These are phyloP conservation scores for Apis cerana DNA, from an alignment of 1,140 invertebrate genomes.

Conservation along the genomic window DNA sequence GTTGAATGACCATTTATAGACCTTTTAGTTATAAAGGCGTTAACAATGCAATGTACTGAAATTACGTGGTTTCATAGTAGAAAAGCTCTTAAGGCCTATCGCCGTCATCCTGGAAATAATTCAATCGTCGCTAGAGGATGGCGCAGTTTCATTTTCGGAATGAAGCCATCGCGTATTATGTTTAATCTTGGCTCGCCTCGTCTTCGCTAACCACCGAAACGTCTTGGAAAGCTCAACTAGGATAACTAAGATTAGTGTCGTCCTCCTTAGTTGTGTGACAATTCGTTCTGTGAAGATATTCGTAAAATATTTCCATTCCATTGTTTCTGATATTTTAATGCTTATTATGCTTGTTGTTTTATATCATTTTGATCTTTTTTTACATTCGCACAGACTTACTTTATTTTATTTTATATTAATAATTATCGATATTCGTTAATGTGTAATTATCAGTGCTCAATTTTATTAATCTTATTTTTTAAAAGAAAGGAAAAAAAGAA, in stretches of 20 bases:
- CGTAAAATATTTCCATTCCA: neutral
- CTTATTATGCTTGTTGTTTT: neutral
- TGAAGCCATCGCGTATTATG: conserved; percentile 49
- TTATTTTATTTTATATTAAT: no score
- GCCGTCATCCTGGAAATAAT: conserved; percentile 40
- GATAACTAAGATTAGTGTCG: conserved; percentile 44
- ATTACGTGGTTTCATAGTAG: conserved; percentile 8
- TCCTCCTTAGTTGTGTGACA: conserved; percentile 14
- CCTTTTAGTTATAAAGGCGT: neutral
- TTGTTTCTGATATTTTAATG: neutral
- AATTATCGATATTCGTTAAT: no score
- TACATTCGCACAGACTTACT: no score
- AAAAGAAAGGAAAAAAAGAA: no score
- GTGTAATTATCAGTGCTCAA: no score
- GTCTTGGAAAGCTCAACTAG: conserved; percentile 27
- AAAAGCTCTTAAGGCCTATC: conserved; percentile 34
- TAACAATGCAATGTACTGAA: neutral
- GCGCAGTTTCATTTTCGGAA: conserved; percentile 50
- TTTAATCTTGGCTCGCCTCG: conserved; percentile 51
- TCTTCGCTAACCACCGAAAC: conserved; percentile 32
- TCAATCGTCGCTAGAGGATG: conserved; percentile 40
- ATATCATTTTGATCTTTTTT: neutral
- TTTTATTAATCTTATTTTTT: no score
- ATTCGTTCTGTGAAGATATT: conserved; percentile 26
- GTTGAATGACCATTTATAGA: no score